Percentiles rank a stretch among this genome's conserved stretches.
phyloP scores from a whole-genome alignment of 2,888 invertebrate genomes.

The Cheilosia vulpina region DNA sequence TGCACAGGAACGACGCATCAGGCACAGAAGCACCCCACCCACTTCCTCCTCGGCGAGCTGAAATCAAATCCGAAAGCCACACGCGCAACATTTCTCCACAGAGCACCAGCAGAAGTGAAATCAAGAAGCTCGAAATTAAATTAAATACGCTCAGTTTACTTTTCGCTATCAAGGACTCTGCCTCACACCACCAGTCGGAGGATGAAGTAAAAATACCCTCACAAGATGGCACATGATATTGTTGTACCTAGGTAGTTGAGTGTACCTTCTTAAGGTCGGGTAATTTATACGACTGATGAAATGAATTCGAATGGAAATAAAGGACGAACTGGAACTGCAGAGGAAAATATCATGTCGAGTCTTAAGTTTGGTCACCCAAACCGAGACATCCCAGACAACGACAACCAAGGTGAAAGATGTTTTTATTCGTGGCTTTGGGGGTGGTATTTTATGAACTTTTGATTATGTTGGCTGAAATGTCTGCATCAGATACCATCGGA shows the following conservation, averaged over 20 bases:
- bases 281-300: slow-evolving; percentile 68
- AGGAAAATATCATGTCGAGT: slow-evolving; percentile 62
- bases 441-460: slow-evolving; percentile 71
- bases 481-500: slow-evolving; percentile 67
- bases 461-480: slow-evolving; percentile 66
- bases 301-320: slow-evolving; percentile 72
- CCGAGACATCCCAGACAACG: slow-evolving; percentile 46
- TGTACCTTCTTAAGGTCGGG: slow-evolving; percentile 42
- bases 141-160: slow-evolving; percentile 81
- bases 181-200: slow-evolving; percentile 36
- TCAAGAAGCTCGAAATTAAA: slow-evolving; percentile 81
- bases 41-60: neutral
- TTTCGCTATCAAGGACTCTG: slow-evolving; percentile 71
- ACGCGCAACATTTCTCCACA: slow-evolving; percentile 67
- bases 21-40: slow-evolving; percentile 20
- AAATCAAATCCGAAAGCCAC: slow-evolving; percentile 64
- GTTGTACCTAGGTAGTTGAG: neutral
- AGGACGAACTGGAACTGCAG: slow-evolving; percentile 28
- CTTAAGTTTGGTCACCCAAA: slow-evolving; percentile 67
- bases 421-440: slow-evolving; percentile 55
- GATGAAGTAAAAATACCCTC: slow-evolving; percentile 57
- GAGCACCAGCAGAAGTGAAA: slow-evolving; percentile 73
- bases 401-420: slow-evolving; percentile 72
- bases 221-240: slow-evolving; percentile 39
- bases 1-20: slow-evolving; percentile 29